A percentile compares a stretch with the other conserved stretches of the same genome.
These are phyloP conservation scores for Mionectes macconnelli DNA, from an alignment of 2,113 vertebrate species.

Conservation along the genomic window DNA sequence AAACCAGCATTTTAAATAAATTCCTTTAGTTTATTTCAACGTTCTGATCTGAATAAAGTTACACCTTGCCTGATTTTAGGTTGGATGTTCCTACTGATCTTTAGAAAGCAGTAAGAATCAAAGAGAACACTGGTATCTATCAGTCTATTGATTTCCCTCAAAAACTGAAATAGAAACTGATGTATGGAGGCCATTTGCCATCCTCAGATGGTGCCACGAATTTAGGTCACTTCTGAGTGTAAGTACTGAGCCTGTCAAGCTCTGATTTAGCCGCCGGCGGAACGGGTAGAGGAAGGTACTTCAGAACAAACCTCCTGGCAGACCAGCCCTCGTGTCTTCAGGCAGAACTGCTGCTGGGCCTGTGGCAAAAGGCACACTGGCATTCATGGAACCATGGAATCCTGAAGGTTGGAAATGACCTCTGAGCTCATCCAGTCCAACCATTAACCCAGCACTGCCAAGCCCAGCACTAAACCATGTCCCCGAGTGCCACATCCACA, in stretches of 20 bases:
- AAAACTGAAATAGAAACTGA: neutral
- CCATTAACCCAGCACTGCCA: neutral
- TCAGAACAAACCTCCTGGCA: neutral
- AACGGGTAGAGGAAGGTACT: accelerated
- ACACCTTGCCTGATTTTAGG: neutral
- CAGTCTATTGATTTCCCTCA: neutral
- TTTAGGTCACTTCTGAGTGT: neutral
- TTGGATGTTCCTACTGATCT: neutral
- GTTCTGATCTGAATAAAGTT: neutral
- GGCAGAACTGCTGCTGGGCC: neutral
- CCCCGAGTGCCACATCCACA: neutral
- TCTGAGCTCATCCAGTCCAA: neutral
- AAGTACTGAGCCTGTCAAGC: neutral
- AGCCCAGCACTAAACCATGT: neutral
- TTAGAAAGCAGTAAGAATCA: neutral
- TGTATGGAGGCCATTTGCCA: neutral
- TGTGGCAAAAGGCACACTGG: accelerated
- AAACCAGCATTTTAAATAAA: neutral
- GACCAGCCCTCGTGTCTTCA: accelerated
- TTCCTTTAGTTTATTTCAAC: neutral
- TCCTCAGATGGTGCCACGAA: neutral
- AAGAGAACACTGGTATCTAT: neutral
- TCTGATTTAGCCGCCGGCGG: accelerated
- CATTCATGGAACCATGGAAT: neutral
- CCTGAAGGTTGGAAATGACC: neutral